Percentiles rank a stretch among this genome's conserved stretches.
Conservation (phyloP, 2,888 invertebrate genomes). For the Protophormia terraenovae region DNA sequence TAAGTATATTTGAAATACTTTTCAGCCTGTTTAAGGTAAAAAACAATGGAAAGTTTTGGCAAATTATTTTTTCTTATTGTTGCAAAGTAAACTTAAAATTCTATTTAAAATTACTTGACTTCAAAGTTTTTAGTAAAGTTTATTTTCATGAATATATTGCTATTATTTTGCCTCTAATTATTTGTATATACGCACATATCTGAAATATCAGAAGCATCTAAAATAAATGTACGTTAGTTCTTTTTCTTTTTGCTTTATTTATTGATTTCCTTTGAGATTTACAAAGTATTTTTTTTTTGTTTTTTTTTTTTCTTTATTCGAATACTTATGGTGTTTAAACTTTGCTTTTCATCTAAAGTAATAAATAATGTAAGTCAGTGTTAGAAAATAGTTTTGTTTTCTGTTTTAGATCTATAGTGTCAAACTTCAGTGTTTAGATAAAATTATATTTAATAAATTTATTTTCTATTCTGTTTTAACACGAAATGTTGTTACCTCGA, state of each 20-base stretch:
- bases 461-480: neutral
- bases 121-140: neutral
- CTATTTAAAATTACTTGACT: no score
- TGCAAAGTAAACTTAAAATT: no score
- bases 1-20: no score
- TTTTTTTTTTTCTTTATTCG: no score
- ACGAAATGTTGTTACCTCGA: neutral
- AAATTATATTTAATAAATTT: neutral
- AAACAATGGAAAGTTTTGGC: no score
- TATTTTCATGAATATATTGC: neutral
- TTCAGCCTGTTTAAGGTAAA: no score
- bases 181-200: neutral
- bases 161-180: neutral
- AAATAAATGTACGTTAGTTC: constrained; percentile 13
- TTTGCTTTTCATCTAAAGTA: constrained; percentile 30
- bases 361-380: constrained; percentile 43
- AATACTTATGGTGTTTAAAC: constrained; percentile 17
- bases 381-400: neutral
- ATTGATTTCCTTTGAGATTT: constrained; percentile 55
- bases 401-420: neutral
- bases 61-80: no score
- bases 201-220: constrained; percentile 5
- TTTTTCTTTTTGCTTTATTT: constrained; percentile 20
- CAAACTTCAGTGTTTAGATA: neutral
- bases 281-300: neutral